These are phyloP conservation scores for Aphrocallistes beatrix DNA, from an alignment of 37 sponge, comb jelly and placozoan genomes.

Conservation along the genomic window DNA sequence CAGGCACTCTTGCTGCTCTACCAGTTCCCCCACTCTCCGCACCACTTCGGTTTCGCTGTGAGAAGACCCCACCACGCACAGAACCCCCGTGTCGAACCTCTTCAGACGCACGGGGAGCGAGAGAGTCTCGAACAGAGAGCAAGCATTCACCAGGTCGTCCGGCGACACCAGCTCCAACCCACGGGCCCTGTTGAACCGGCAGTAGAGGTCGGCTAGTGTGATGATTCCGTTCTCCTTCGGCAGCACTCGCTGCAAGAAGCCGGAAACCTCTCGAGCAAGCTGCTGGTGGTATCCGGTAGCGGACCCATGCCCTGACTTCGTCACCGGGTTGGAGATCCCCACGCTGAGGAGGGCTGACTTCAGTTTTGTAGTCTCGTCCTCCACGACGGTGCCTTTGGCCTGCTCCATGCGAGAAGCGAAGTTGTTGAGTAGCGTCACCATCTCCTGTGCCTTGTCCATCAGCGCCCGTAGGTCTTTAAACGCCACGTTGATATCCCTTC, in stretches of 20 bases:
- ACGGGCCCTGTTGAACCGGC: constrained; percentile 88
- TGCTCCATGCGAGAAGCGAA: constrained; percentile 79
- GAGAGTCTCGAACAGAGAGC: constrained; percentile 62
- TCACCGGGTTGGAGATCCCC: constrained; percentile 94
- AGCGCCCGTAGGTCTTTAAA: constrained; percentile 90
- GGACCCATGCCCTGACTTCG: constrained; percentile 77
- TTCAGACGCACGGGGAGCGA: constrained; percentile 52
- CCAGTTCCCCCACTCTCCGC: constrained; percentile 21
- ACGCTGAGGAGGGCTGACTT: constrained; percentile 82
- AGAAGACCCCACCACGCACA: constrained; percentile 58
- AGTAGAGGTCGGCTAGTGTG: constrained; percentile 89
- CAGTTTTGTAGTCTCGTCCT: constrained; percentile 87
- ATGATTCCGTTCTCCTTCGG: constrained; percentile 78
- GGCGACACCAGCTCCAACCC: constrained; percentile 96
- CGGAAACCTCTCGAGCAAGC: constrained; percentile 66
- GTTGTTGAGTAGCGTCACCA: constrained; percentile 74
- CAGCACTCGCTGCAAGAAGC: constrained; percentile 41
- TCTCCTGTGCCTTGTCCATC: constrained; percentile 86
- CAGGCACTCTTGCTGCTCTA: constrained; percentile 35
- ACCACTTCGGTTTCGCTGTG: constrained; percentile 60
- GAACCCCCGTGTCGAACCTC: constrained; percentile 79
- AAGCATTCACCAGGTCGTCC: constrained; percentile 86
- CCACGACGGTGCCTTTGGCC: constrained; percentile 69
- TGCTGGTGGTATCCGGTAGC: constrained; percentile 74
- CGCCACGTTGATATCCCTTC: constrained; percentile 55